phyloP scores from a whole-genome alignment of 2,888 invertebrate species.

The Eudasyphora cyanicolor region DNA sequence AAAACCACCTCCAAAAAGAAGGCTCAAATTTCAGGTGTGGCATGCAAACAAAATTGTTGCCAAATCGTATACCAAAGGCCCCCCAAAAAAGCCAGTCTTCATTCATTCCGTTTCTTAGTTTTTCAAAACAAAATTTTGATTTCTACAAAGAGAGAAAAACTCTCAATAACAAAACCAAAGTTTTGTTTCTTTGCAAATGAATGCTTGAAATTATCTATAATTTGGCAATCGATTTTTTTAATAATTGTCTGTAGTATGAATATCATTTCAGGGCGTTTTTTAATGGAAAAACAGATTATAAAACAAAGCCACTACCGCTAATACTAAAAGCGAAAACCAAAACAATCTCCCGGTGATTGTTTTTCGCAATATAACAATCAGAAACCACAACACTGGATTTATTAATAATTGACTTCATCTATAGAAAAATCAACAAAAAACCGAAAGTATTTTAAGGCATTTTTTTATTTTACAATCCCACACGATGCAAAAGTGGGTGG shows the following conservation, averaged over 20 bases:
- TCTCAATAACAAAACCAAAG: background rate
- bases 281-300: no score
- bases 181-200: constrained; percentile 4
- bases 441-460: constrained; percentile 15
- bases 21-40: constrained; percentile 45
- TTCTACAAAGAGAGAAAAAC: background rate
- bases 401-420: background rate
- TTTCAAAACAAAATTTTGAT: constrained; percentile 24
- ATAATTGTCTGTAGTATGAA: constrained; percentile 7
- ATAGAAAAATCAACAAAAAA: background rate
- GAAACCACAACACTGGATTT: constrained; percentile 21
- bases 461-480: background rate
- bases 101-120: background rate
- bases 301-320: constrained; percentile 4
- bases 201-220: constrained; percentile 44
- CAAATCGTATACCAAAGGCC: constrained; percentile 5
- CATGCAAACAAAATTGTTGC: constrained; percentile 53
- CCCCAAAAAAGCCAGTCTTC: background rate
- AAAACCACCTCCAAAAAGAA: background rate
- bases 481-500: background rate
- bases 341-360: constrained; percentile 37
- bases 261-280: constrained; percentile 28
- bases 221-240: constrained; percentile 32
- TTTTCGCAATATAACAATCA: constrained; percentile 30
- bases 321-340: no score